Base-by-base conservation (phyloP, 2,888 invertebrate genomes). In the Podabrus alpinus region DNA sequence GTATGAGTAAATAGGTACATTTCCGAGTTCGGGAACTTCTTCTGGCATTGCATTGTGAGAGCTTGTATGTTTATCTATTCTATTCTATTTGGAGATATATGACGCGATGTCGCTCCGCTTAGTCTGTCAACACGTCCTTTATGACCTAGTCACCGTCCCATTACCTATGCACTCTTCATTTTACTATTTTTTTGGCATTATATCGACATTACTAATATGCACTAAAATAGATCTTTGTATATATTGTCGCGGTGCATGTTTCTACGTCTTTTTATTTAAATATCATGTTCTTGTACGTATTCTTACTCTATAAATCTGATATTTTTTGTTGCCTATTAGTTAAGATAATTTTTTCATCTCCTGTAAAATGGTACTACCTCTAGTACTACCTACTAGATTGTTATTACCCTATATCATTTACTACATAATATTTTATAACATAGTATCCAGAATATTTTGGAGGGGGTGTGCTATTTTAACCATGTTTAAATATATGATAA, bases 171-270 rank as follows among this genome's bases (percentile, higher is more conserved):
- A 80, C 80, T 74, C 78, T 77, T 80, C 74, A 77, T 76, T 77
- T 77, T 78, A 80, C 81, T 81, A 81, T 45, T 45, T 45, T 45
- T 81, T 82, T 83, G 82, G 82, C 83, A 82, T 82, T 80, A 78
- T 81, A 80, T 77, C 79, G 80, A 79, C 81, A 81, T 84, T 84
- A 84, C 81, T 83, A 83, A 83, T 82, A 80, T 79, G 75, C 75
- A 79, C 82, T 75, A 75, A 83, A 84, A 84, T 84, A 83, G 81
- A 80, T 77, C 66, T 60, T 69, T 45, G 45, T 45, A 45, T 45
- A 45, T n/a, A 45, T 45, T n/a, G 45, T 45, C n/a, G 45, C 45
- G n/a, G 45, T n/a, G n/a, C 45, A 45, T 45, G 45, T 45, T 45
- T 45, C 9, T n/a, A 45, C n/a, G 7, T 2, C 7, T 45, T 45